Evolutionary conservation across 1,140 invertebrate genomes (phyloP).

Genomic region (Apis dorsata): DNA sequence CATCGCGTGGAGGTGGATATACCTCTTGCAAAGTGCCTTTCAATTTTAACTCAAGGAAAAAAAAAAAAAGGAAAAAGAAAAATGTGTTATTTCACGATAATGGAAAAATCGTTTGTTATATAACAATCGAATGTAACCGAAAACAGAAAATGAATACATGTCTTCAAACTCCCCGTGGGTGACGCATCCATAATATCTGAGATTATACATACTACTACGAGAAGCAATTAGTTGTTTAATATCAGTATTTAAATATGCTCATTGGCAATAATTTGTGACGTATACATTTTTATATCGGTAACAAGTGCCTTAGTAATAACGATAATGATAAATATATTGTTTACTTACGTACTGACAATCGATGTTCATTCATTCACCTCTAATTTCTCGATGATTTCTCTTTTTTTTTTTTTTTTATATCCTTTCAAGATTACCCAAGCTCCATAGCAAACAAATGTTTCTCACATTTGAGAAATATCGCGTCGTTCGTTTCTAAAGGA

Average conservation of each 20-base stretch:
- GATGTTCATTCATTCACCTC: slow-evolving; percentile 7
- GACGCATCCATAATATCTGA: slow-evolving; percentile 64
- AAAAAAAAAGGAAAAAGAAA: too few relatives aligned
- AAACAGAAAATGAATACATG: slow-evolving; percentile 14
- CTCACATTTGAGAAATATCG: too few relatives aligned
- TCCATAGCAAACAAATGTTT: too few relatives aligned
- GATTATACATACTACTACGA: slow-evolving; percentile 68
- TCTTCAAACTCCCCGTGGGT: slow-evolving; percentile 48
- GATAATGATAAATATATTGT: slow-evolving; percentile 79
- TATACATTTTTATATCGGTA: slow-evolving; percentile 79
- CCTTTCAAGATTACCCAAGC: too few relatives aligned
- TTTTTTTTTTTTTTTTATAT: background rate
- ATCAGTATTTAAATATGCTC: slow-evolving; percentile 79
- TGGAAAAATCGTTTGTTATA: slow-evolving; percentile 2
- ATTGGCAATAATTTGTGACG: slow-evolving; percentile 76
- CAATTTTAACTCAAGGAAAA: background rate
- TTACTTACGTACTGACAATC: slow-evolving; percentile 74
- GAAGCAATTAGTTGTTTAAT: slow-evolving; percentile 76
- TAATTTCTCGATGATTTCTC: background rate
- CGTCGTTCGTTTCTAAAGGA: too few relatives aligned
- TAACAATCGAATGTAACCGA: slow-evolving; percentile 23
- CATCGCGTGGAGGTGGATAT: slow-evolving; percentile 37
- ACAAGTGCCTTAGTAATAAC: slow-evolving; percentile 78
- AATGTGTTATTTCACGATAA: slow-evolving; percentile 5
- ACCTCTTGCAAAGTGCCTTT: slow-evolving; percentile 54